These are phyloP conservation scores for Chromis chromis DNA, from an alignment of 2,797 vertebrate species.

Conservation along the genomic window DNA sequence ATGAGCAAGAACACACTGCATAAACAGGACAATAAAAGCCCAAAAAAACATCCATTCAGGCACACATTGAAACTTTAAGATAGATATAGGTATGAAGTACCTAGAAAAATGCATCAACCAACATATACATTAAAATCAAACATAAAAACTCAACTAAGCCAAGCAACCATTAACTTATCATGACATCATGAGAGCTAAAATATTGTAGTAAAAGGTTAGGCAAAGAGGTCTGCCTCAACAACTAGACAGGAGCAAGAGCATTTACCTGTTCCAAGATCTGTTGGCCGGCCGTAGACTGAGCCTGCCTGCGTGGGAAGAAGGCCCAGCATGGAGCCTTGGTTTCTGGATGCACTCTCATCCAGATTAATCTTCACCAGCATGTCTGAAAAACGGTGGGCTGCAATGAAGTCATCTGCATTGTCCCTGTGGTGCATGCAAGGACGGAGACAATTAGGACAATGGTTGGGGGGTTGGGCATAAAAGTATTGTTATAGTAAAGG, in stretches of 20 bases:
- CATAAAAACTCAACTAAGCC: neutral
- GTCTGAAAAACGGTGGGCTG: conserved; percentile 79
- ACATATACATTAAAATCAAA: no score
- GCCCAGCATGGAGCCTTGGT: conserved; percentile 29
- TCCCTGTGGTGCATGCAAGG: conserved; percentile 68
- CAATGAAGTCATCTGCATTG: conserved; percentile 80
- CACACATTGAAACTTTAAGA: no score
- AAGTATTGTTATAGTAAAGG: no score
- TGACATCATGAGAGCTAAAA: neutral
- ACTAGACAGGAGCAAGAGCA: neutral
- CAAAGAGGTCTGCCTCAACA: neutral
- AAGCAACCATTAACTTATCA: neutral
- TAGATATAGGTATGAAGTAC: no score
- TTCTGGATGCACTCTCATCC: conserved; percentile 74
- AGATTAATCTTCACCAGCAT: conserved; percentile 78
- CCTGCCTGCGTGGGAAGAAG: conserved; percentile 32
- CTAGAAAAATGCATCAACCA: no score
- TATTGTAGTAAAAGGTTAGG: neutral
- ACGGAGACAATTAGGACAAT: neutral
- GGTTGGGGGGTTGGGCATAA: accelerated
- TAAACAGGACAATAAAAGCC: no score
- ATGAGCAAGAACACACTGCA: no score
- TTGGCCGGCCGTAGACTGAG: conserved; percentile 42
- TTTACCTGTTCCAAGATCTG: conserved; percentile 75
- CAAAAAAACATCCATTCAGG: no score